Evolutionary conservation across 2,888 invertebrate genomes (phyloP).

Genomic region (Adineta ricciae): DNA sequence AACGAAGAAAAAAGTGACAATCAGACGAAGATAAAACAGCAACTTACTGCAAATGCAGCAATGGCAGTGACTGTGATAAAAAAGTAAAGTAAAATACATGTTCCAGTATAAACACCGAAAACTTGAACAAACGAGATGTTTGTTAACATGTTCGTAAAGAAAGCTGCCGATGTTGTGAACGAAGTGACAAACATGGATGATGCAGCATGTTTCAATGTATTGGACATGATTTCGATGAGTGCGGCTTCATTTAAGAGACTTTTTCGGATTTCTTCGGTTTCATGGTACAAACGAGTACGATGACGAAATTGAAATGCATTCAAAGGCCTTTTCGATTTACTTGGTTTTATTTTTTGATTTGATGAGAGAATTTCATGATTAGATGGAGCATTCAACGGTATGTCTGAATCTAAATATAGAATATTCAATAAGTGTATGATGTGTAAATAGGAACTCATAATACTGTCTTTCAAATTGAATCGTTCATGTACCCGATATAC

Average conservation of each 20-base stretch:
- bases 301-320: background rate
- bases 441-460: too few relatives aligned
- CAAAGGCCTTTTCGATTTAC: background rate
- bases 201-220: constrained; percentile 74
- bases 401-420: background rate
- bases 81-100: constrained; percentile 79
- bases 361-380: background rate
- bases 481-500: too few relatives aligned
- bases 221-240: constrained; percentile 54
- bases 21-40: too few relatives aligned
- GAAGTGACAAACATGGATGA: constrained; percentile 88
- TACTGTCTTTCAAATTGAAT: too few relatives aligned
- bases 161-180: constrained; percentile 82
- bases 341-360: background rate
- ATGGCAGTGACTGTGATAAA: constrained; percentile 80
- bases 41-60: constrained; percentile 67
- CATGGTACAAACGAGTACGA: background rate
- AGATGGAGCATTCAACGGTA: background rate
- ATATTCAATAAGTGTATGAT: too few relatives aligned
- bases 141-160: constrained; percentile 78
- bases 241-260: constrained; percentile 54
- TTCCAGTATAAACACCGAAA: constrained; percentile 68
- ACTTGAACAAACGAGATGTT: constrained; percentile 81
- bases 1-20: background rate
- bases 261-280: constrained; percentile 27